Evolutionary conservation across 2,797 vertebrate genomes (phyloP), one percentile per base, ranked within the genome.

Genomic region (Phalloptychus januarius): DNA sequence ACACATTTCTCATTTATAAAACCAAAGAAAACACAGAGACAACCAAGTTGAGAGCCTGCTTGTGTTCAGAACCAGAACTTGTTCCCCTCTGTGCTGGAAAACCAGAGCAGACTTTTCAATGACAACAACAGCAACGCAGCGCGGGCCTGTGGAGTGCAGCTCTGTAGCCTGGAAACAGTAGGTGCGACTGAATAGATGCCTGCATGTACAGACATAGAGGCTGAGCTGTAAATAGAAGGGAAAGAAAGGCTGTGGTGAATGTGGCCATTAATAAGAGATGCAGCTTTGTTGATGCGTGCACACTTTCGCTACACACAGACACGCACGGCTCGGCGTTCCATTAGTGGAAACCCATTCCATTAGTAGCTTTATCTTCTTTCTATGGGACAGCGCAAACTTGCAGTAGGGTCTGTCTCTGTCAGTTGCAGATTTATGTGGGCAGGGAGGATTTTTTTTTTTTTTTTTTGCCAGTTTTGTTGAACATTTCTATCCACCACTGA

Each of bases 331-430:
- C 70, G 81, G 80, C 79, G 36, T 90, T 92, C 89, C 92, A 93
- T 93, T 92, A 93, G 87, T 89, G 83, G 79, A 82, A 84, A 75
- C 83, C 58, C 84, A 77, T 75, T 83, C 91, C 90, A 92, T 91
- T 93, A 93, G 89, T 74, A 85, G 83, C 88, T 93, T 88, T 93
- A 91, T 93, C 89, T 89, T 83, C 85, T 91, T 89, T 93, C 86
- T 92, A 74, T 85, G 78, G 74, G 81, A 79, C 81, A 78, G 52
- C 78, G 79, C 56, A 74, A 48, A 65, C 58, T 16, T 33, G 12
- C 76, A 76, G 40, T 36, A 65, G 50, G 46, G 50, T 67, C 12
- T 28, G 50, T 75, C 67, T 28, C 77, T 79, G 77, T 78, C 28
- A 44, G 54, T 58, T 79, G 86, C 85, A 89, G 82, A 87, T 44